Evolutionary conservation across 2,113 vertebrate genomes (phyloP), one percentile per base, ranked within the genome.

Genomic region (Theristicus caerulescens): DNA sequence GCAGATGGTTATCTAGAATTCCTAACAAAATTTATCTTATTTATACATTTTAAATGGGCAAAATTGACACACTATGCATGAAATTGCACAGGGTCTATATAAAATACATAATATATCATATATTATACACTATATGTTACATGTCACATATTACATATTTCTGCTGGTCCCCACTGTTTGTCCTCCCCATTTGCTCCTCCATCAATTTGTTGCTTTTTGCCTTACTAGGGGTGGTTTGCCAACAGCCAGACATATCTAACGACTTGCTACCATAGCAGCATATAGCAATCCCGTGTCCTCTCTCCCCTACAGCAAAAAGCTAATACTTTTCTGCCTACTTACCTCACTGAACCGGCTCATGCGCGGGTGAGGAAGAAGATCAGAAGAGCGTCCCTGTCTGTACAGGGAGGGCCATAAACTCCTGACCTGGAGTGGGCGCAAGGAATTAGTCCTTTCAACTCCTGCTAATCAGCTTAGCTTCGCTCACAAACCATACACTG

Each of bases 401-500:
- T 22, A n/a, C 46, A 87, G 13, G 15, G 22, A 82, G 57, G 13
- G 71, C 38, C 85, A 67, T n/a, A 91, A 94, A 90, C 47, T 79
- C 85, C 82, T 87, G 90, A 87, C 85, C 85, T 82, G 73, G n/a
- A 81, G 16, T 15, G 52, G n/a, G 32, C 32, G 32, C 47, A 64
- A 38, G 57, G 84, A 87, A 91, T 93, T 87, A 91, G 90, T n/a
- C 34, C 42, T 82, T 95, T 79, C 65, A 62, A 20, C 73, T 86
- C 69, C 51, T 32, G 32, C 61, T 94, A 67, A 96, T 71, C 65
- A 79, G 61, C 61, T 95, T 82, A 87, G 65, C 64, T 91, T 87
- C 4, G 3, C 90, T 91, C 55, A 57, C 69, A 82, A 90, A 71
- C 26, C 52, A 25, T 8, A 59, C n/a, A 42, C 19, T 11, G 2